Base-by-base conservation (phyloP, 2,888 invertebrate genomes). In the Erebia ligea region DNA sequence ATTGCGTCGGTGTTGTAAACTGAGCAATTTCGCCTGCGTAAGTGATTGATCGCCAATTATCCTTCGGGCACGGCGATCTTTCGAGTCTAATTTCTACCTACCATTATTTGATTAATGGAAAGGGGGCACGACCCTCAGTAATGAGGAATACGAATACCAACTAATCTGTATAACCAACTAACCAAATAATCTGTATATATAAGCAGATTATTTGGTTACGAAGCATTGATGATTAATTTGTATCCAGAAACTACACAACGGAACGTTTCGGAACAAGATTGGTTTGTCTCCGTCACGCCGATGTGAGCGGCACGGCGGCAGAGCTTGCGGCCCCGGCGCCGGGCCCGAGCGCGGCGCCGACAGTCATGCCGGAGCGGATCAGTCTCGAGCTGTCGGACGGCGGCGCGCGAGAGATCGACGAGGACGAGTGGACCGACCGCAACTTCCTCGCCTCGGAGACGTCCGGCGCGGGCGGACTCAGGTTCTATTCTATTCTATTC, bases 401-500 rank as follows among this genome's bases (percentile, higher is more conserved):
- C 13, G 88, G 86, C 1, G 90, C 90, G 0, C 74, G 87, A 0
- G 97, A 97, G 88, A 97, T 98, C 88, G 98, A 98, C 83, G 98
- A 99, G 86, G 98, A 98, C 83, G 98, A 98, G 86, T 98, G 98
- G 97, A 98, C 98, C 0, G 98, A 98, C 79, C 95, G 98, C 77
- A 99, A 99, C 92, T 98, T 98, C 86, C 95, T 97, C 57, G 97
- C 97, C 1, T 96, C 97, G 4, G 97, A 97, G 81, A 94, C 95
- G 0, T 90, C 90, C 0, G 84, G 85, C 5, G 89, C 91, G 0
- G 89, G 88, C 0, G 90, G 89, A 0, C 81, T 90, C 1, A 92
- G 91, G 92, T 91, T 71, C 3, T 13, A 2, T 13, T 42, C 2
- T 11, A 52, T 8, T 57, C 3, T 2, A 34, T 34, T 57, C 1